phyloP scores from a whole-genome alignment of 2,113 vertebrate genomes.

The Psephotus haematonotus region DNA sequence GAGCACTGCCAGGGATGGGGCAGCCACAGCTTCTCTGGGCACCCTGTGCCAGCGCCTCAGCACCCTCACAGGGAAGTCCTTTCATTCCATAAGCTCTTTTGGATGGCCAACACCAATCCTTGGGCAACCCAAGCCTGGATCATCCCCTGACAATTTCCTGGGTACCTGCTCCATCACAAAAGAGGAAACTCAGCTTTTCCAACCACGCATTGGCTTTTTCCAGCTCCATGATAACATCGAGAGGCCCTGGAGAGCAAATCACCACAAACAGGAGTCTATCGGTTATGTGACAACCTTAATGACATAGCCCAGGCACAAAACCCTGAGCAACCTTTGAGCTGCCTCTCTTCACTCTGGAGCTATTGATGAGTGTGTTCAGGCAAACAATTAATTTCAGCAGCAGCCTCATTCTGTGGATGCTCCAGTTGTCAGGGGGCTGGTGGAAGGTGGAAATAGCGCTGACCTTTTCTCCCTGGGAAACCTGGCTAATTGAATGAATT shows the following conservation, averaged over 20 bases:
- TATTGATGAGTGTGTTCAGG: not conserved
- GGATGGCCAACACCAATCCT: not conserved
- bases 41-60: not conserved
- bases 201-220: not conserved
- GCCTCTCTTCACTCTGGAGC: not conserved
- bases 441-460: not conserved
- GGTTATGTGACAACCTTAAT: not conserved
- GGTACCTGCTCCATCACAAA: accelerated
- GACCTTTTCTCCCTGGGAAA: conserved; percentile 52
- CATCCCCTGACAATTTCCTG: not conserved
- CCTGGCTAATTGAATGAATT: conserved; percentile 16
- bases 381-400: not conserved
- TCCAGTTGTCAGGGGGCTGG: not conserved
- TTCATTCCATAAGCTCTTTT: not conserved
- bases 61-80: not conserved
- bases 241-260: not conserved
- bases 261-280: not conserved
- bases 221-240: not conserved
- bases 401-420: not conserved
- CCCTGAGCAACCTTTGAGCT: not conserved
- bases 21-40: not conserved
- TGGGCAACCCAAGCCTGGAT: not conserved
- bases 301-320: not conserved
- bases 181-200: not conserved
- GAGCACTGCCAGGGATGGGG: not conserved